Evolutionary conservation across 2,888 invertebrate genomes (phyloP).

Genomic region (Ashinkailepas kermadecensis): DNA sequence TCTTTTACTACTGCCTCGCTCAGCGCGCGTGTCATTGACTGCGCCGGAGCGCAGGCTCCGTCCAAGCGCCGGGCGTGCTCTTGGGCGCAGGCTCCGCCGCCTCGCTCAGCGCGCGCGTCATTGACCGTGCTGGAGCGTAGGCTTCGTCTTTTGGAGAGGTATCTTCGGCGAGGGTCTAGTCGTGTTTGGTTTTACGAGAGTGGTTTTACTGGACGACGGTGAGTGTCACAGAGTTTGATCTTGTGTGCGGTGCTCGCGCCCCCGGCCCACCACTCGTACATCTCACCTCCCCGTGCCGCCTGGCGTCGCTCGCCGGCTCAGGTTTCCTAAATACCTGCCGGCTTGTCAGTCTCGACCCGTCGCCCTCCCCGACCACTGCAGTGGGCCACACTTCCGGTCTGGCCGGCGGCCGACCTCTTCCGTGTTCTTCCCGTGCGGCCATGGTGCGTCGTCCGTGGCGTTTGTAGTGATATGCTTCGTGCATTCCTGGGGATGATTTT

Average conservation of each 20-base stretch:
- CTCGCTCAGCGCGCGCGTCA: too few relatives aligned
- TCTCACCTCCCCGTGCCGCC: background rate
- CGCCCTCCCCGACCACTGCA: background rate
- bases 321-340: slow-evolving; percentile 1
- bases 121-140: too few relatives aligned
- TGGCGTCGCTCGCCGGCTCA: too few relatives aligned
- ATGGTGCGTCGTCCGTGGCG: too few relatives aligned
- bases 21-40: background rate
- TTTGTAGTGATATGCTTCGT: too few relatives aligned
- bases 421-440: too few relatives aligned
- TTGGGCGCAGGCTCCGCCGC: too few relatives aligned
- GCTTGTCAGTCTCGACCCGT: background rate
- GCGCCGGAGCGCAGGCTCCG: too few relatives aligned
- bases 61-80: too few relatives aligned
- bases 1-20: background rate
- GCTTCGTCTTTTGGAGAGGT: background rate
- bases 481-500: too few relatives aligned
- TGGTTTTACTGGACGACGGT: background rate
- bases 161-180: background rate
- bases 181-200: background rate
- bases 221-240: background rate
- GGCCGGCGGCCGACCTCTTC: background rate
- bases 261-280: background rate
- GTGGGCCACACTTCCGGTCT: background rate
- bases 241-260: background rate